Evolutionary conservation across 2,888 invertebrate genomes (phyloP), one percentile per base, ranked within the genome.

Genomic region (Scaptomyza reducta): DNA sequence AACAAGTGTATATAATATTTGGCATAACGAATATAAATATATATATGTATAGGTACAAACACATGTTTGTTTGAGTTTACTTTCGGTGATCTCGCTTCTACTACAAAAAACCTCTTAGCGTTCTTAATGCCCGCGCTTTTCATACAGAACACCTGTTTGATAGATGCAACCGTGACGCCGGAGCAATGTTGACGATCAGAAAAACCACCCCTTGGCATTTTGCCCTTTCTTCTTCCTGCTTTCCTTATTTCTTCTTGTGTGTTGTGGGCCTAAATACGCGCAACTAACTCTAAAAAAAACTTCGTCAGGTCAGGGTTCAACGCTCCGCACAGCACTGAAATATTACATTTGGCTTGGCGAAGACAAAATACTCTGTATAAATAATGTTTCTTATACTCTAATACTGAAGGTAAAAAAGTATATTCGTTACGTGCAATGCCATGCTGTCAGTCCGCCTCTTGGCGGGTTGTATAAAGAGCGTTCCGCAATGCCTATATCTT

Each of bases 71-170:
- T 46, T 50, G 53, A 47, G 45, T 57, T 41, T 46, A 40, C 65
- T 62, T 79, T 57, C 57, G 38, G 53, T 51, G 73, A 77, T 79
- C 76, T 44, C 49, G 58, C 49, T 53, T 66, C 57, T 56, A 35
- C 27, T 9, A 7, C 27, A 27, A 27, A 40, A 80, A 77, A 79
- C 65, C 49, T 55, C 45, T 63, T 67, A 47, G 40, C 51, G 33
- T 42, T 57, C 22, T 16, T 33, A 56, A 56, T 62, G 45, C 79
- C 64, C 70, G 83, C 83, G 79, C 65, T 63, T 72, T 61, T 53
- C 62, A 38, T 47, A 51, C 29, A 45, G 63, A 85, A 85, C 80
- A 80, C 80, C 80, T 80, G 80, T 85, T 85, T 75, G 53, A 58
- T 61, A 65, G 62, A 59, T 72, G 47, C 49, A 58, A 79, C 70